Evolutionary conservation across 2,888 invertebrate genomes (phyloP).

Genomic region (Drosophila phalerata): DNA sequence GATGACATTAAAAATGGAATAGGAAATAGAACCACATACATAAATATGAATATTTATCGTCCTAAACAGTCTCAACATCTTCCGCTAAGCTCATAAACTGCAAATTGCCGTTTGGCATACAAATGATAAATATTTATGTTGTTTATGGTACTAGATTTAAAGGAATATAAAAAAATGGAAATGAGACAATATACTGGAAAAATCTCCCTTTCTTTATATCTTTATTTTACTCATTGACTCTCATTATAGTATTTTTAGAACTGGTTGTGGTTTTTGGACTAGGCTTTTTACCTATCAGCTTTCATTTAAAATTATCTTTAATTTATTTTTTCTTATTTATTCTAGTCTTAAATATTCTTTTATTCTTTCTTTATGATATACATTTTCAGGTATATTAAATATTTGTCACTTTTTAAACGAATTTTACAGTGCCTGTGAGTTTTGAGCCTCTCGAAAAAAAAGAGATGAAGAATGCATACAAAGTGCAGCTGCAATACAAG

Average conservation of each 20-base stretch:
- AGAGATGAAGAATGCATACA: neutral
- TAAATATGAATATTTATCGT: neutral
- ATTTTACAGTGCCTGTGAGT: neutral
- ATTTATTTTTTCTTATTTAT: too few species aligned
- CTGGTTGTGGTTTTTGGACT: too few species aligned
- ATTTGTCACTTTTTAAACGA: conserved; percentile 15
- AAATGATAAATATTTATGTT: conserved; percentile 31
- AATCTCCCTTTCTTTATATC: neutral
- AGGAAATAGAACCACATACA: conserved; percentile 11
- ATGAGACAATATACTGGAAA: neutral
- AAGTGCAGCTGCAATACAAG: conserved; percentile 33
- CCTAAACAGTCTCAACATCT: conserved; percentile 11
- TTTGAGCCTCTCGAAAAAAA: neutral
- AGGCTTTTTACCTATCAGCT: too few species aligned
- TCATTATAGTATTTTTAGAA: too few species aligned
- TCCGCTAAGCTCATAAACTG: conserved; percentile 56
- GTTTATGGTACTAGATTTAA: conserved; percentile 2
- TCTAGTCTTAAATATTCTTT: neutral
- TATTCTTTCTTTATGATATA: neutral
- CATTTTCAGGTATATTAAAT: conserved; percentile 17
- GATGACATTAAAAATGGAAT: conserved; percentile 56
- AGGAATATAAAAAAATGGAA: neutral
- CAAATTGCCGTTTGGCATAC: conserved; percentile 42
- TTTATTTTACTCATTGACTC: neutral
- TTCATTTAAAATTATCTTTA: too few species aligned